Conservation (phyloP, 37 sponge, comb jelly and placozoan species). For the Eunapius fragilis region DNA sequence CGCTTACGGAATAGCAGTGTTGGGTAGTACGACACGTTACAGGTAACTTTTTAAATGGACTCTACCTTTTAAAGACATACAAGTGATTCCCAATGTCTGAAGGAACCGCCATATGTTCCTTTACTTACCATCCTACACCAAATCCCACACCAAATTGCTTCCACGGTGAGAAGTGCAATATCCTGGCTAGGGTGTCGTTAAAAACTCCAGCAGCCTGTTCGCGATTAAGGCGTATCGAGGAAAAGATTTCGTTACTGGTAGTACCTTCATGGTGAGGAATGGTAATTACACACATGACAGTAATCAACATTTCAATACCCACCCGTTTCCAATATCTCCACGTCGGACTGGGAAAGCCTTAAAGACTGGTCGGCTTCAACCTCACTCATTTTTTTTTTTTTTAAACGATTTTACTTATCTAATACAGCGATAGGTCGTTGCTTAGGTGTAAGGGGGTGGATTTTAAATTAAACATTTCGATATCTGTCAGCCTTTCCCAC, state of each 20-base stretch:
- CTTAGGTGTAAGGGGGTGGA: not conserved
- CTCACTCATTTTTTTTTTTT: not conserved
- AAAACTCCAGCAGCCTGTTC: not conserved
- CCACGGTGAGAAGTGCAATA: constrained; percentile 40
- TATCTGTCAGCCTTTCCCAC: not conserved
- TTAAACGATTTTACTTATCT: not conserved
- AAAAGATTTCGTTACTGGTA: not conserved
- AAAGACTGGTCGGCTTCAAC: not conserved
- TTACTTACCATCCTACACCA: constrained; percentile 64
- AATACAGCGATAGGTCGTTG: not conserved
- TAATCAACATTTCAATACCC: too few species aligned
- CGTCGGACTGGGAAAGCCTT: not conserved
- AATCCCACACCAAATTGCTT: constrained; percentile 70
- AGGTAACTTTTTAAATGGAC: too few species aligned
- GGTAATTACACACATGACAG: not conserved
- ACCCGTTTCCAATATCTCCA: not conserved
- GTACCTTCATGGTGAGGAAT: not conserved
- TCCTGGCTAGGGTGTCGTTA: not conserved
- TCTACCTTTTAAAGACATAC: too few species aligned
- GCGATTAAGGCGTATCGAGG: not conserved
- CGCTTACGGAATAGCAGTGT: too few species aligned
- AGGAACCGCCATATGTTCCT: not conserved
- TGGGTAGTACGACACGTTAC: too few species aligned
- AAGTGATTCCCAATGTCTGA: too few species aligned
- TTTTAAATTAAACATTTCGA: not conserved